Evolutionary conservation across 2,113 vertebrate genomes (phyloP).

Genomic region (Grammomys surdaster): DNA sequence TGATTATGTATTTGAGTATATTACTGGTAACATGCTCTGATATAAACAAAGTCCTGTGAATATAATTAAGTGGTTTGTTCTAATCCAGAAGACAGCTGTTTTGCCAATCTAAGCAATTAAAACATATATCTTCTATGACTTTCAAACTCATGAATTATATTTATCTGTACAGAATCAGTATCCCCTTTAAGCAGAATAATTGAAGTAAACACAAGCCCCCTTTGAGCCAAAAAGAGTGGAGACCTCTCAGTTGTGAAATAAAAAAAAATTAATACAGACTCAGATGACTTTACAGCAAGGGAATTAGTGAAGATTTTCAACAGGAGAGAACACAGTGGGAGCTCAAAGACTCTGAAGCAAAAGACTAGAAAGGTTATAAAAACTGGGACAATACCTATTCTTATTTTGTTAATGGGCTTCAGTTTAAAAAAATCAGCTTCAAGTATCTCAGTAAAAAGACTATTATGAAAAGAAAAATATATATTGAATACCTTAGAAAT

Average conservation of each 20-base stretch:
- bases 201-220: background rate
- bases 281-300: background rate
- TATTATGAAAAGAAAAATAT: background rate
- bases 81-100: background rate
- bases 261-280: background rate
- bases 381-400: rapidly evolving
- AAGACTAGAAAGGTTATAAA: background rate
- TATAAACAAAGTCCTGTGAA: background rate
- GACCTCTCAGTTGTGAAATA: background rate
- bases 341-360: background rate
- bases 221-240: rapidly evolving
- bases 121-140: background rate
- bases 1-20: background rate
- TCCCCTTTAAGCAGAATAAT: background rate
- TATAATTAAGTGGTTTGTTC: background rate
- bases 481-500: background rate
- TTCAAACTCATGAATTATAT: background rate
- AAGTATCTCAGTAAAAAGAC: background rate
- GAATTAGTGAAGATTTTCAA: background rate
- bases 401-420: background rate
- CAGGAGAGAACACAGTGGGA: background rate
- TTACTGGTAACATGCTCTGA: background rate
- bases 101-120: background rate
- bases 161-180: background rate
- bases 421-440: background rate